These are phyloP conservation scores for Suillia variegata DNA, from an alignment of 2,888 invertebrate species.

Conservation along the genomic window DNA sequence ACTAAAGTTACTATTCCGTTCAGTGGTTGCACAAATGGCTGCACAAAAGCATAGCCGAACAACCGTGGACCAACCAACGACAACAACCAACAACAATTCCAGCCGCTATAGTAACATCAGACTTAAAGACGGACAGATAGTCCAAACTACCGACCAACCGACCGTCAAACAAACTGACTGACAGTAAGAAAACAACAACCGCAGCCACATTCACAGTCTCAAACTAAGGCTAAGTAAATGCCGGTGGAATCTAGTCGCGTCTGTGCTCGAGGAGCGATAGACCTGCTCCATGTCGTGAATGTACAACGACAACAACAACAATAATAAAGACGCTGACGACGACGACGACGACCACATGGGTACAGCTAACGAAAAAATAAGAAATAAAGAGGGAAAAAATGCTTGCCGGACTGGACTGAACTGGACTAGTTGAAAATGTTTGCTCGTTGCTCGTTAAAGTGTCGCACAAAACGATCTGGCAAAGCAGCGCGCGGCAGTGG, in stretches of 20 bases:
- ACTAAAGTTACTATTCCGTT: too few relatives aligned
- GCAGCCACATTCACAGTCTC: neutral
- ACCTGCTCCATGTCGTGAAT: neutral
- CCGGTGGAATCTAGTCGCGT: neutral
- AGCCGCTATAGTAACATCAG: neutral
- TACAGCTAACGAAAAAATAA: too few relatives aligned
- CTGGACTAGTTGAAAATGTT: slow-evolving; percentile 15
- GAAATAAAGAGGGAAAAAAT: neutral
- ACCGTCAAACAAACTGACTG: neutral
- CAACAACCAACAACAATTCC: neutral
- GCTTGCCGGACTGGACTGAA: neutral
- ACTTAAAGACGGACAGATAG: too few relatives aligned
- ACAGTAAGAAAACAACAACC: neutral
- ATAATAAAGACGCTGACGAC: too few relatives aligned
- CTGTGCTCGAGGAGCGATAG: neutral
- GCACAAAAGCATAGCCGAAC: neutral
- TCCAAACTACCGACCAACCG: too few relatives aligned
- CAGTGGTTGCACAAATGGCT: too few relatives aligned
- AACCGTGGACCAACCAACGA: neutral
- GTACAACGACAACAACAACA: neutral
- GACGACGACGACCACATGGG: too few relatives aligned
- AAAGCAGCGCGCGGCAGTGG: too few relatives aligned
- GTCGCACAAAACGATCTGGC: slow-evolving; percentile 23
- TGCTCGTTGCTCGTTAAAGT: slow-evolving; percentile 16
- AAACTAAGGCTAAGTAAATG: neutral